These are phyloP conservation scores for Adelphocoris suturalis DNA, from an alignment of 2,888 invertebrate species.

Conservation along the genomic window DNA sequence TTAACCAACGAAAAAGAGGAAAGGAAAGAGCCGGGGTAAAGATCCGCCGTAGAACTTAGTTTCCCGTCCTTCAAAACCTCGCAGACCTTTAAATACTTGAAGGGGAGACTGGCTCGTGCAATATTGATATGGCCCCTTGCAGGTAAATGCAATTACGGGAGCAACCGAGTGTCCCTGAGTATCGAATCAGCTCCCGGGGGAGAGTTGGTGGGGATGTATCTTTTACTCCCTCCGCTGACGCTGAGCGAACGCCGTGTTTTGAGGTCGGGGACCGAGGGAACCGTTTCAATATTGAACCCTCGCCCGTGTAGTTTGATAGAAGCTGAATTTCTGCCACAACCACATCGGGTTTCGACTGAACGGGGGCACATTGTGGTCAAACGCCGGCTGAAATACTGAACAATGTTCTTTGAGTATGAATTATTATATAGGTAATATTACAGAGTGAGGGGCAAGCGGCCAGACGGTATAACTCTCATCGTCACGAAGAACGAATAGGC, in stretches of 20 bases:
- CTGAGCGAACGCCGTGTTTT: constrained; percentile 34
- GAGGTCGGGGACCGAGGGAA: neutral
- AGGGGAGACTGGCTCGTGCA: neutral
- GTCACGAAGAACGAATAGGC: too few relatives aligned
- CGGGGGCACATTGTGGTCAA: too few relatives aligned
- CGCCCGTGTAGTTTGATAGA: neutral
- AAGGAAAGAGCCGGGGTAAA: too few relatives aligned
- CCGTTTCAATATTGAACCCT: neutral
- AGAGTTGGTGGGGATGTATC: constrained; percentile 17
- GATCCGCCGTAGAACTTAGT: neutral
- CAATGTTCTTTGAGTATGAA: too few relatives aligned
- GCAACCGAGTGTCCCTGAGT: constrained; percentile 55
- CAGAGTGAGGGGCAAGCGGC: too few relatives aligned
- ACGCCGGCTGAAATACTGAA: too few relatives aligned
- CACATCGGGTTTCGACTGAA: too few relatives aligned
- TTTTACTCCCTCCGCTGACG: constrained; percentile 40
- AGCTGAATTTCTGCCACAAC: neutral
- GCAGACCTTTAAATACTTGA: constrained; percentile 61
- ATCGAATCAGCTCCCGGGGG: constrained; percentile 50
- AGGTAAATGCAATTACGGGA: constrained; percentile 63
- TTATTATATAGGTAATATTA: too few relatives aligned
- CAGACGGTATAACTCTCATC: too few relatives aligned
- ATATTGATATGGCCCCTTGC: constrained; percentile 51
- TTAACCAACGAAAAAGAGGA: neutral
- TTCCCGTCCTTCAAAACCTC: neutral